Percentiles rank a stretch among this genome's conserved stretches.
Evolutionary conservation across 2,797 vertebrate species (phyloP).

Genomic region (Myotis vivesi): DNA sequence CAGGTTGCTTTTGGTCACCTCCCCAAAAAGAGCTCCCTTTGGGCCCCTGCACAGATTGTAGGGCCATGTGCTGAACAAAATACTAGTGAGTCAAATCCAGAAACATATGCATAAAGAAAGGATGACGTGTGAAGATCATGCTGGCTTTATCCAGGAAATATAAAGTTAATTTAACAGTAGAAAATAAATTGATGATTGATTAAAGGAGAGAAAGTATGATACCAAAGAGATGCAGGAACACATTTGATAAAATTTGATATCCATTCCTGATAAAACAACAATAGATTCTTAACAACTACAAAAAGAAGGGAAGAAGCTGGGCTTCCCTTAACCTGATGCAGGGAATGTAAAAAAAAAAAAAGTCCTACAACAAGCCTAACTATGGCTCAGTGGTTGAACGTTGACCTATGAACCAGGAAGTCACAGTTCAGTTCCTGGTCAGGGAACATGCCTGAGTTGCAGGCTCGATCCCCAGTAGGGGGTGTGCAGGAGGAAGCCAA

Average conservation of each 20-base stretch:
- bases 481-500: too few species aligned
- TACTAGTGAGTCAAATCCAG: background rate
- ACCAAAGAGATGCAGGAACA: background rate
- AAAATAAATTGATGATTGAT: background rate
- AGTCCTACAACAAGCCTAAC: background rate
- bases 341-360: background rate
- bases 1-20: background rate
- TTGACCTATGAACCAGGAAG: too few species aligned
- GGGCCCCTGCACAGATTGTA: background rate
- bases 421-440: too few species aligned
- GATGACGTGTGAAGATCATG: background rate
- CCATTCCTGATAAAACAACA: background rate
- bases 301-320: background rate
- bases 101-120: background rate
- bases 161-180: constrained; percentile 11
- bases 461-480: too few species aligned
- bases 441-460: too few species aligned
- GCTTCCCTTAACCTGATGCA: background rate
- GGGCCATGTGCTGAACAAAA: background rate
- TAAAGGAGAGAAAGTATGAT: background rate
- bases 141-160: background rate
- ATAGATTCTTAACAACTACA: background rate
- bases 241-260: background rate
- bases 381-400: too few species aligned
- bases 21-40: background rate